Conservation (phyloP, 2,888 invertebrate genomes). For the Caenorhabditis afra region DNA sequence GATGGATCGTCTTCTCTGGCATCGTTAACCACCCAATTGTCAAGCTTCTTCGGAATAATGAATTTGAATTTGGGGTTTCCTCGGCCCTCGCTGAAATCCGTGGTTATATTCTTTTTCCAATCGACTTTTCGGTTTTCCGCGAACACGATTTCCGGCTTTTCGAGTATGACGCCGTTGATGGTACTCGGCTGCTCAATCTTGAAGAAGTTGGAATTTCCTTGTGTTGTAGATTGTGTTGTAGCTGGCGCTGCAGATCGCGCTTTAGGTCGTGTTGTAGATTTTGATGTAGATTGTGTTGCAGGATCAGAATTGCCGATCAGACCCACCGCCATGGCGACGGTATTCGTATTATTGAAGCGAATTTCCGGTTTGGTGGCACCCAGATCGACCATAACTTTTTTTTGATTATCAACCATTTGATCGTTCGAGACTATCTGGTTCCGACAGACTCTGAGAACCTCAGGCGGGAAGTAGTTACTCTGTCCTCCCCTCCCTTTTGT, state of each 20-base stretch:
- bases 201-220: not conserved
- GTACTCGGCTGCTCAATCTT: not conserved
- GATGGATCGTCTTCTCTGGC: not conserved
- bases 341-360: not conserved
- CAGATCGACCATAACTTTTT: slow-evolving; percentile 18
- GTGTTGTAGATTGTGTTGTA: too few relatives aligned
- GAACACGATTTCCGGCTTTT: slow-evolving; percentile 17
- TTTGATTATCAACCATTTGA: slow-evolving; percentile 26
- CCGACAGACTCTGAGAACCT: not conserved
- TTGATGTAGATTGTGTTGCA: too few relatives aligned
- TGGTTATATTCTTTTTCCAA: slow-evolving; percentile 2
- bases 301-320: too few relatives aligned
- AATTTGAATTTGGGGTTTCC: not conserved
- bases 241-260: not conserved
- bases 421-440: slow-evolving; percentile 21
- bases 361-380: not conserved
- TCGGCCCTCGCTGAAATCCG: not conserved
- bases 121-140: not conserved
- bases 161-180: slow-evolving; percentile 10
- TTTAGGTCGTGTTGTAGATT: too few relatives aligned
- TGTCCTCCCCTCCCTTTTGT: not conserved
- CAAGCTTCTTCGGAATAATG: not conserved
- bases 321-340: not conserved
- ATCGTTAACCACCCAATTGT: slow-evolving; percentile 17
- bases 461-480: slow-evolving; percentile 10